Conservation (phyloP, 1,140 invertebrate genomes). For the Neomicropteryx cornuta region DNA sequence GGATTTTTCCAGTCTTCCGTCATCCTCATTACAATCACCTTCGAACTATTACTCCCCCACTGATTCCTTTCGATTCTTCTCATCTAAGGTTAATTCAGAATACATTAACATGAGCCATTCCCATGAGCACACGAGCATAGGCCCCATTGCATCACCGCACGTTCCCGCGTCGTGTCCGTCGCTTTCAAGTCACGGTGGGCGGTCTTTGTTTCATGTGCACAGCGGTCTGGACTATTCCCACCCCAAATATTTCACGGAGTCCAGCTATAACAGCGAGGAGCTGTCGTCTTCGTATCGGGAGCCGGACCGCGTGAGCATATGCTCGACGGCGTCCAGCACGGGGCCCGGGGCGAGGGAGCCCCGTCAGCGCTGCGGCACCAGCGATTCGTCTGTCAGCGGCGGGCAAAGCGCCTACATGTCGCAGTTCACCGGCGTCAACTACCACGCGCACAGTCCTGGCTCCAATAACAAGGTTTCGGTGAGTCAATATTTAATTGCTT, state of each 20-base stretch:
- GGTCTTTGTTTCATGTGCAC: conserved; percentile 15
- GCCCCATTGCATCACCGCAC: too few relatives aligned
- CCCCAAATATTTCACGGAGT: conserved; percentile 14
- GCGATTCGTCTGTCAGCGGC: conserved; percentile 19
- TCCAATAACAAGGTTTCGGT: conserved; percentile 36
- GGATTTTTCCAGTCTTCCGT: too few relatives aligned
- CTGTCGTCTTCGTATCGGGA: conserved; percentile 19
- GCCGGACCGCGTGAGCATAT: conserved; percentile 30
- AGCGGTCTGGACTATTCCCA: conserved; percentile 15
- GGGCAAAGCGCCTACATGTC: too few relatives aligned
- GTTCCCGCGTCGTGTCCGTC: too few relatives aligned
- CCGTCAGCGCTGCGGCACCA: conserved; percentile 17
- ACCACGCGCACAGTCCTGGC: conserved; percentile 28
- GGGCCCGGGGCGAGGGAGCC: conserved; percentile 24
- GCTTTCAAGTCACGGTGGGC: conserved; percentile 13
- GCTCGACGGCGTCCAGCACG: conserved; percentile 30
- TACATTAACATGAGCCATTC: not conserved
- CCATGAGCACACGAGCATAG: too few relatives aligned
- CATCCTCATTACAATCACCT: too few relatives aligned
- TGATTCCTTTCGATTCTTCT: too few relatives aligned
- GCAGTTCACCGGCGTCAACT: conserved; percentile 16
- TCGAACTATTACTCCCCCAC: too few relatives aligned
- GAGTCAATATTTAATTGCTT: too few relatives aligned
- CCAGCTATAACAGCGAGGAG: conserved; percentile 15
- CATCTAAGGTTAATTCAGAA: not conserved